Evolutionary conservation across 2,113 vertebrate genomes (phyloP).

Genomic region (Callipepla squamata): DNA sequence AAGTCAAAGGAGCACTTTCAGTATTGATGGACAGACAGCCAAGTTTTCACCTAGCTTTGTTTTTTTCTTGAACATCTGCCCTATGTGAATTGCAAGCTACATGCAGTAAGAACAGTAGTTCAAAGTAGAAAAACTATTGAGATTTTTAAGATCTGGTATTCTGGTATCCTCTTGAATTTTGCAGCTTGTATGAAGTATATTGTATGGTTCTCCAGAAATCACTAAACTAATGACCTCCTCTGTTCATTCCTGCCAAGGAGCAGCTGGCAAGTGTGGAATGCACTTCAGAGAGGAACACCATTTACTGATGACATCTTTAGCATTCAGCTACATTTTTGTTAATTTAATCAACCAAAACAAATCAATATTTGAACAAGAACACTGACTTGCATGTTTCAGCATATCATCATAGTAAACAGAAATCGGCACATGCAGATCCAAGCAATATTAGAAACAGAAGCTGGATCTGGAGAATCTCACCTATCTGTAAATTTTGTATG

Average conservation of each 20-base stretch:
- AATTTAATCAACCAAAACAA: background rate
- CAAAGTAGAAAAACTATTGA: background rate
- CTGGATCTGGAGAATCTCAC: background rate
- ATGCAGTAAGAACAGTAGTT: background rate
- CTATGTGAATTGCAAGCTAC: background rate
- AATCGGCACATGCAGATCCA: background rate
- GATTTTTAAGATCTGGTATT: conserved; percentile 10
- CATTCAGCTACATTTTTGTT: background rate
- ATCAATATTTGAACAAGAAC: background rate
- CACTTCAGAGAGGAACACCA: background rate
- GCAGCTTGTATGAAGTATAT: background rate
- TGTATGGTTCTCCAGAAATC: background rate
- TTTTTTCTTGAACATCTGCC: background rate
- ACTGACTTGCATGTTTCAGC: background rate
- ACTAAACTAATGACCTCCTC: conserved; percentile 14
- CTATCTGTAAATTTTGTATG: background rate
- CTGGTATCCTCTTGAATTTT: background rate
- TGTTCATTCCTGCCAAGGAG: conserved; percentile 23
- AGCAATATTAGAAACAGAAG: background rate
- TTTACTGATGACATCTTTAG: background rate
- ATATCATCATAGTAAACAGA: rapidly evolving
- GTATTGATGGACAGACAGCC: background rate
- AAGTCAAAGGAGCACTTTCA: background rate
- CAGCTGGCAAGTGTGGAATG: background rate
- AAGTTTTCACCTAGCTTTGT: background rate